Evolutionary conservation across 1,140 invertebrate species (phyloP).

Genomic region (Drosophila neocordata): DNA sequence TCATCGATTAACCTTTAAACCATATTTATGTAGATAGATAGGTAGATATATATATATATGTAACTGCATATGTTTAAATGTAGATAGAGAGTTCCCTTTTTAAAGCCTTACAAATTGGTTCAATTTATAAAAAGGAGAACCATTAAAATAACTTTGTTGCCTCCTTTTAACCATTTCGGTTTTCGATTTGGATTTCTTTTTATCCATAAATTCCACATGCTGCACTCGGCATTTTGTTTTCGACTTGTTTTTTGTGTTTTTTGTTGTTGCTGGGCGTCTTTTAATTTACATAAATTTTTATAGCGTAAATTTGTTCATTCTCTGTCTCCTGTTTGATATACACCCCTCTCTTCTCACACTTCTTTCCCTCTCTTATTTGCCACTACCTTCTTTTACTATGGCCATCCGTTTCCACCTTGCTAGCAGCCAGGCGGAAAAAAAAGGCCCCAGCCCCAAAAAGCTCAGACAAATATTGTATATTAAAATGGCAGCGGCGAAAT

Average conservation of each 20-base stretch:
- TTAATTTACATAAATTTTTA: conserved; percentile 70
- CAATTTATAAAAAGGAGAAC: conserved; percentile 1
- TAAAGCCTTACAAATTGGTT: neutral
- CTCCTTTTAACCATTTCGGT: neutral
- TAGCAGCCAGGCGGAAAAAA: conserved; percentile 15
- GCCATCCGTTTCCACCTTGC: conserved; percentile 6
- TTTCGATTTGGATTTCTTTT: conserved; percentile 43
- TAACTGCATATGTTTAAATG: no score
- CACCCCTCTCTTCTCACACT: neutral
- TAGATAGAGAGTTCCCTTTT: no score
- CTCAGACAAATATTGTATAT: conserved; percentile 46
- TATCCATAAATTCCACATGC: conserved; percentile 54
- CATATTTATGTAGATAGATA: no score
- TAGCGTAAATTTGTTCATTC: conserved; percentile 39
- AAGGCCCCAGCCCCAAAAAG: conserved; percentile 11
- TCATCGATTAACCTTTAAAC: neutral
- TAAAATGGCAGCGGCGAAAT: conserved; percentile 52
- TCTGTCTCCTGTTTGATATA: conserved; percentile 1
- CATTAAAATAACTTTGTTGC: conserved; percentile 3
- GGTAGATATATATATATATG: no score
- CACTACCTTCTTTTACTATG: neutral
- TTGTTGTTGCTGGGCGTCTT: conserved; percentile 25
- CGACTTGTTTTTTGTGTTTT: conserved; percentile 41
- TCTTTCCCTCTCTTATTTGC: neutral
- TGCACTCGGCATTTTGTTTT: conserved; percentile 45